A percentile compares a stretch with the other conserved stretches of the same genome.
Evolutionary conservation across 2,113 vertebrate genomes (phyloP).

Genomic region (Poeciliopsis turrubarensis): DNA sequence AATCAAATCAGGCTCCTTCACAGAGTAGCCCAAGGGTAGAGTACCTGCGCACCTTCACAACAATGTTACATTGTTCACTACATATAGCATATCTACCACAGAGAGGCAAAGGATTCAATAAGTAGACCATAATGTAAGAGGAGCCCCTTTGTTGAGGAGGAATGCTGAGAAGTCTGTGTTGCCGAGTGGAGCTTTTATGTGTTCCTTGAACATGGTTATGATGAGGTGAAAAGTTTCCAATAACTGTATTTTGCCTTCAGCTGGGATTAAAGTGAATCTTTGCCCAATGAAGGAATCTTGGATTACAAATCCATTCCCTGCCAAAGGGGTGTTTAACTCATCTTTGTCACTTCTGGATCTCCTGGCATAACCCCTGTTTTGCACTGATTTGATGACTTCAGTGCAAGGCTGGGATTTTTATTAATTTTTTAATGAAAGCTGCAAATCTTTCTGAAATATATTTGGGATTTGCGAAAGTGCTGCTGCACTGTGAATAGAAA

Average conservation of each 20-base stretch:
- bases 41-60: slow-evolving; percentile 59
- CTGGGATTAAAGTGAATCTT: slow-evolving; percentile 74
- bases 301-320: slow-evolving; percentile 75
- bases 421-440: not conserved
- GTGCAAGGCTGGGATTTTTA: slow-evolving; percentile 44
- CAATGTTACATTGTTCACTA: slow-evolving; percentile 73
- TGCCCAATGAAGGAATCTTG: slow-evolving; percentile 69
- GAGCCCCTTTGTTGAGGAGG: slow-evolving; percentile 62
- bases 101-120: slow-evolving; percentile 67
- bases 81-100: slow-evolving; percentile 67
- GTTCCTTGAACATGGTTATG: slow-evolving; percentile 68
- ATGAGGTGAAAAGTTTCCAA: slow-evolving; percentile 79
- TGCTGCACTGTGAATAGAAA: not conserved
- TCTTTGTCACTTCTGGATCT: slow-evolving; percentile 63
- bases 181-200: slow-evolving; percentile 67
- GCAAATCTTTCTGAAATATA: slow-evolving; percentile 16
- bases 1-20: slow-evolving; percentile 69
- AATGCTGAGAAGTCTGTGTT: slow-evolving; percentile 65
- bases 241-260: slow-evolving; percentile 74
- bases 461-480: slow-evolving; percentile 9
- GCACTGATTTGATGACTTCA: slow-evolving; percentile 45
- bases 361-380: slow-evolving; percentile 58
- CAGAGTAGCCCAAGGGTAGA: slow-evolving; percentile 70
- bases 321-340: slow-evolving; percentile 64
- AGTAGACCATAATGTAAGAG: slow-evolving; percentile 67